Conservation (phyloP, 2,888 invertebrate species). For the Ligdia adustata region DNA sequence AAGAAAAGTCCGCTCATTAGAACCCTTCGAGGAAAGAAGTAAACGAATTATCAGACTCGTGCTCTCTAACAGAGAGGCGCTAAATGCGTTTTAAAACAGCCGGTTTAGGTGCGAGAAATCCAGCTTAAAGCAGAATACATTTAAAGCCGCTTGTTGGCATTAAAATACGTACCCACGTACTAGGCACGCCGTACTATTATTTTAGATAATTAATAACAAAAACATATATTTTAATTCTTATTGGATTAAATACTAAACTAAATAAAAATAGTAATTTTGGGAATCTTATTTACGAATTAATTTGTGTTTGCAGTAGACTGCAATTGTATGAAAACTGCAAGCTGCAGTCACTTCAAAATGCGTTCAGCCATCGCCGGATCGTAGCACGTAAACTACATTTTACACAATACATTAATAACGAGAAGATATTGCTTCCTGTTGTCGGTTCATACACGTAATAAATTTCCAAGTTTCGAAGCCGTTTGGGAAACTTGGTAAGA, state of each 20-base stretch:
- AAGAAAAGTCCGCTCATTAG: conserved; percentile 77
- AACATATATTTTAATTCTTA: too few relatives aligned
- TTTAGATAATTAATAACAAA: too few relatives aligned
- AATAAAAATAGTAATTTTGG: too few relatives aligned
- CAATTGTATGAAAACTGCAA: too few relatives aligned
- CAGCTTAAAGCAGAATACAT: conserved; percentile 74
- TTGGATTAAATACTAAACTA: too few relatives aligned
- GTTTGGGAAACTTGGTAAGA: conserved; percentile 20
- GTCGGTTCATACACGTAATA: conserved; percentile 23
- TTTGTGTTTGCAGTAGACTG: too few relatives aligned
- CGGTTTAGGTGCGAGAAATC: conserved; percentile 75
- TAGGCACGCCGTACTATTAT: too few relatives aligned
- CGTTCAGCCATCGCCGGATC: conserved; percentile 40
- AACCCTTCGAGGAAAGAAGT: conserved; percentile 66
- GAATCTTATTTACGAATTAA: too few relatives aligned
- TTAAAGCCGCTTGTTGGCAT: too few relatives aligned
- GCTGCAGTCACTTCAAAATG: too few relatives aligned
- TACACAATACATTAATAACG: conserved; percentile 41
- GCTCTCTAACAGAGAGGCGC: conserved; percentile 63
- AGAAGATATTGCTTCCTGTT: conserved; percentile 36
- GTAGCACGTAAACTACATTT: conserved; percentile 45
- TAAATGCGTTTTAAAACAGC: conserved; percentile 75
- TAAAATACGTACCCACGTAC: too few relatives aligned
- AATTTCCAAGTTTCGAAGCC: conserved; percentile 15
- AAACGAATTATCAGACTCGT: conserved; percentile 80